A percentile compares a stretch with the other conserved stretches of the same genome.
phyloP scores from a whole-genome alignment of 2,888 invertebrate species.

The Ornithoptera priamus region DNA sequence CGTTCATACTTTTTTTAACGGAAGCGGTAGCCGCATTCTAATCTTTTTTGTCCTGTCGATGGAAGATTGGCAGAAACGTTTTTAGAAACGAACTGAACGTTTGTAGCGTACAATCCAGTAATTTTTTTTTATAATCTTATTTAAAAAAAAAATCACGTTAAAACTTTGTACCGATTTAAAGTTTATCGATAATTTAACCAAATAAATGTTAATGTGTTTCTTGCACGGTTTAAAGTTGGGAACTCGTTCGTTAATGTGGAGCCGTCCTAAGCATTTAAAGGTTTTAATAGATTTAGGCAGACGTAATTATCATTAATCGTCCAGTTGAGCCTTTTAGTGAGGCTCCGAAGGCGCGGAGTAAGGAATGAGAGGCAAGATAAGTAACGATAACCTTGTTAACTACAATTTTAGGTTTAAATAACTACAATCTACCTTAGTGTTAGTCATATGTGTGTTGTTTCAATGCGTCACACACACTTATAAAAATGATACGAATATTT shows the following conservation, averaged over 20 bases:
- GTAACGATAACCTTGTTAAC: slow-evolving; percentile 10
- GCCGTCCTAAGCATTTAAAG: slow-evolving; percentile 24
- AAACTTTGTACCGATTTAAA: slow-evolving; percentile 4
- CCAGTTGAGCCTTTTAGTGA: slow-evolving; percentile 15
- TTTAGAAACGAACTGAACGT: not conserved
- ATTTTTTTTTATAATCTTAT: not conserved
- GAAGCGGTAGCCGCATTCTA: not conserved
- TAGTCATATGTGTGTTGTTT: too few species aligned
- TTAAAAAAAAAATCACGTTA: not conserved
- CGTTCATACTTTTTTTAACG: not conserved
- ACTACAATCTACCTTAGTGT: not conserved
- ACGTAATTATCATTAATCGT: slow-evolving; percentile 29
- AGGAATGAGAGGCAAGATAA: slow-evolving; percentile 9
- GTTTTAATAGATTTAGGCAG: slow-evolving; percentile 28
- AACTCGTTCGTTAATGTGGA: slow-evolving; percentile 21
- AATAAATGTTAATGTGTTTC: slow-evolving; percentile 21
- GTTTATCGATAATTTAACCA: slow-evolving; percentile 16
- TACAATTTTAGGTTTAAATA: slow-evolving; percentile 12
- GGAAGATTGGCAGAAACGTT: not conserved
- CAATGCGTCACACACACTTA: too few species aligned
- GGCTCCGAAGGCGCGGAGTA: slow-evolving; percentile 4
- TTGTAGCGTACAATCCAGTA: not conserved
- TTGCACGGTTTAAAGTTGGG: slow-evolving; percentile 18
- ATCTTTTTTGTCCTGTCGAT: not conserved
- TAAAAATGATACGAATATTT: too few species aligned